phyloP scores from a whole-genome alignment of 2,797 vertebrate species.

The Danio jaintianensis region DNA sequence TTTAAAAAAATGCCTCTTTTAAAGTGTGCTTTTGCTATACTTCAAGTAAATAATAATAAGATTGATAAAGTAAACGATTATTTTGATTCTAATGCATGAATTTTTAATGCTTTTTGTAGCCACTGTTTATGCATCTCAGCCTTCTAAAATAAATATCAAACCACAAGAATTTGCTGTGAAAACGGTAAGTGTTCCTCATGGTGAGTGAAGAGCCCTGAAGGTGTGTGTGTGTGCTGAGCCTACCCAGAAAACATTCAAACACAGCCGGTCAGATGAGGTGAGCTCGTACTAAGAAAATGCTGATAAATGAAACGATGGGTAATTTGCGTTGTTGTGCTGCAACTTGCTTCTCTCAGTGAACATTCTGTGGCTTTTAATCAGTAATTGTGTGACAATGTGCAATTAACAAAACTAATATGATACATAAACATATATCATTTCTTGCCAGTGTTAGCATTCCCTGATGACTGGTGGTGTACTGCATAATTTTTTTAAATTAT shows the following conservation, averaged over 20 bases:
- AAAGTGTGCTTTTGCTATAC: neutral
- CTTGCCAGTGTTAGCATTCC: neutral
- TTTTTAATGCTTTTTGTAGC: neutral
- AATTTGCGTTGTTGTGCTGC: neutral
- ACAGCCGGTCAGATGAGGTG: constrained; percentile 12
- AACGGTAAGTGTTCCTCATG: constrained; percentile 10
- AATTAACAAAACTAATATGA: neutral
- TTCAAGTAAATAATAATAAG: neutral
- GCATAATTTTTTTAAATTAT: too few relatives aligned
- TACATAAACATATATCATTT: neutral
- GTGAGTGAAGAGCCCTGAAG: constrained; percentile 39
- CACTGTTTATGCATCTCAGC: neutral
- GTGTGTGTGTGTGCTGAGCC: neutral
- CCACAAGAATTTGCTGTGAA: constrained; percentile 24
- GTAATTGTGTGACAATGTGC: constrained; percentile 2
- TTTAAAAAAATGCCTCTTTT: neutral
- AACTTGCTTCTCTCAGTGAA: constrained; percentile 1
- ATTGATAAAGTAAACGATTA: too few relatives aligned
- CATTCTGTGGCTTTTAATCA: neutral
- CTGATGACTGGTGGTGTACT: neutral
- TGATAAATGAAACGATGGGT: constrained; percentile 16
- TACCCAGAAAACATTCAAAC: neutral
- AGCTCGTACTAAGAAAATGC: constrained; percentile 10
- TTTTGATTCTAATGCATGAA: neutral
- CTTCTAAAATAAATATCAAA: constrained; percentile 12